Evolutionary conservation across 2,888 invertebrate species (phyloP), one percentile per base, ranked within the genome.

Genomic region (Plagiodera versicolora): DNA sequence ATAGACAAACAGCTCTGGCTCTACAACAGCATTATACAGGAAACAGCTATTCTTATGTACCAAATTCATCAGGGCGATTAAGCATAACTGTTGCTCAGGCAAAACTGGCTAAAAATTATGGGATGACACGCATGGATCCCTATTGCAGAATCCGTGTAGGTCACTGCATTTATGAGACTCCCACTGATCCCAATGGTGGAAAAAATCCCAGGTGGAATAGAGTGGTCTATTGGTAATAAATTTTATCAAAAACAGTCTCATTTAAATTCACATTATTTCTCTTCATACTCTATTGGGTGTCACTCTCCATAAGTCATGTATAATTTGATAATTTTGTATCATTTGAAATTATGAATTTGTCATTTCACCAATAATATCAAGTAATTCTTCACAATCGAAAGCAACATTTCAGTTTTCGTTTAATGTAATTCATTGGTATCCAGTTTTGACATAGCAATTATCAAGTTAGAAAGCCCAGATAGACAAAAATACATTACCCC

Each of bases 121-220:
- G 96, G 9, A 84, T 97, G 75, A 92, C 94, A 0, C 86, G 94
- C 60, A 98, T 97, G 97, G 97, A 98, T 81, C 97, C 97, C 0
- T 98, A 98, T 78, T 95, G 94, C 30, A 86, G 98, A 59, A 81
- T 98, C 58, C 86, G 96, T 67, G 89, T 98, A 19, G 98, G 97
- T 0, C 96, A 97, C 80, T 90, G 91, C 72, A 91, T 96, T 60
- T 96, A 95, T 80, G 98, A 98, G 83, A 98, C 97, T 0, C 95
- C 94, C 73, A 97, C 97, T 0, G 94, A 93, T 77, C 88, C 92
- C 63, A 97, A 94, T 81, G 98, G 97, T 30, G 95, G 95, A 19
- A 96, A 95, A 80, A 94, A 90, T 74, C 98, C 98, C 2, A 85
- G 91, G 65, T 98, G 98, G 98, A 95, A 96, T 81, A 95, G 96